Base-by-base conservation (phyloP, 2,113 vertebrate genomes). In the Calidris pygmaea region DNA sequence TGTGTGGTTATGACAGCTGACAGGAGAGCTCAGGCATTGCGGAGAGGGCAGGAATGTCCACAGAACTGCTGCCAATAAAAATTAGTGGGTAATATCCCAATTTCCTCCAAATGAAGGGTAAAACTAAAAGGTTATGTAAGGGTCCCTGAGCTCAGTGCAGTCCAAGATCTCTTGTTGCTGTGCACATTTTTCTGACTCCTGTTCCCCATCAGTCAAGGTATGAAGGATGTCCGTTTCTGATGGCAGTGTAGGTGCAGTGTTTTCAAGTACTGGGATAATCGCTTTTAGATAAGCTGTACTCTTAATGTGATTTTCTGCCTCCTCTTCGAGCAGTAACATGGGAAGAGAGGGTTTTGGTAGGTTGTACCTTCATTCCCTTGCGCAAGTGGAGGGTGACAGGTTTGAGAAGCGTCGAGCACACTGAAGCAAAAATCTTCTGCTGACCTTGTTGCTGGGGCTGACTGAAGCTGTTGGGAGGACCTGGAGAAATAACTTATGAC, bases 271-370 rank as follows among this genome's bases (percentile, higher is more conserved):
- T 89, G 87, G 71, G 74, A 84, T 91, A 91, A 88, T 50, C 92
- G 37, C 58, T n/a, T 85, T 85, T 76, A 76, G 63, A 39, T 90
- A 72, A 95, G 53, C 58, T 77, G 65, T 93, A 52, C 88, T 93
- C 77, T 93, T 96, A 90, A 85, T 90, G 41, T 84, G 84, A 93
- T 96, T 97, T 97, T 96, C 89, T 95, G 89, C 96, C 94, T 97
- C 75, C 68, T 90, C 71, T 92, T 96, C 88, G 93, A 97, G 90
- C 93, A 89, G 85, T 95, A 92, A 67, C 73, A 79, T 21, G 48
- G 75, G 67, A 83, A 90, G 82, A 85, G 60, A 43, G 85, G 24
- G n/a, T 32, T 89, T 97, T 58, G 35, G 10, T 87, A 70, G 32
- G 0, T 53, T 90, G 83, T 92, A 78, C 92, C 86, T 96, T 95